Conservation (phyloP, 2,113 vertebrate genomes). For the Xyrauchen texanus region DNA sequence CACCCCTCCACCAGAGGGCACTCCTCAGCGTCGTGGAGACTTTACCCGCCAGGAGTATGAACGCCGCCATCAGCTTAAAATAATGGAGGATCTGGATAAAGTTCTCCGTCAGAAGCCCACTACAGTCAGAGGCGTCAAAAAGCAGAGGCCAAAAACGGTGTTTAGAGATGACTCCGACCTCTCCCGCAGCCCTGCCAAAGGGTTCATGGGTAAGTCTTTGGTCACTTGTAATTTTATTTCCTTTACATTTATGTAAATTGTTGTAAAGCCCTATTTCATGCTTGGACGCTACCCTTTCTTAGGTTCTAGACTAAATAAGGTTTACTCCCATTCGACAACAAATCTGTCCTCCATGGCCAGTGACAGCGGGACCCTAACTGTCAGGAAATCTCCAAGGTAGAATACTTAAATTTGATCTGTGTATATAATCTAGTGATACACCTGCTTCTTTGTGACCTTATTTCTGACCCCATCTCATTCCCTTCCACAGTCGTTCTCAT, state of each 20-base stretch:
- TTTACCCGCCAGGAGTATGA: conserved; percentile 86
- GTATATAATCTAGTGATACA: neutral
- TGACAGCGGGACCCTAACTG: conserved; percentile 73
- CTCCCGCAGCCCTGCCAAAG: conserved; percentile 82
- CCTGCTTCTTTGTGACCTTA: neutral
- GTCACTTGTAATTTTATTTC: no score
- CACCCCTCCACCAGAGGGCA: conserved; percentile 72
- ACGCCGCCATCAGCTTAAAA: conserved; percentile 84
- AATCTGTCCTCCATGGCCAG: conserved; percentile 86
- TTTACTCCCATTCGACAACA: conserved; percentile 89
- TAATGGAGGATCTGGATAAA: conserved; percentile 91
- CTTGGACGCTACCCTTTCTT: neutral
- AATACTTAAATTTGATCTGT: neutral
- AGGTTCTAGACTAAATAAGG: conserved; percentile 86
- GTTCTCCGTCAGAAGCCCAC: conserved; percentile 82
- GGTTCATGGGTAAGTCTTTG: conserved; percentile 78
- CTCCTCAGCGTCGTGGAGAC: conserved; percentile 66
- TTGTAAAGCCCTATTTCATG: neutral
- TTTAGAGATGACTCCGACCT: conserved; percentile 87
- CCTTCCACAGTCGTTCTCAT: conserved; percentile 72
- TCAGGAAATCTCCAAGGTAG: conserved; percentile 81
- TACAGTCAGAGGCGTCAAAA: conserved; percentile 77
- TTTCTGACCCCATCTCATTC: neutral
- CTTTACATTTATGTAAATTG: neutral
- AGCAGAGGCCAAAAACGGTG: conserved; percentile 83